A percentile compares a stretch with the other conserved stretches of the same genome.
These are phyloP conservation scores for Rhodinocichla rosea DNA, from an alignment of 2,113 vertebrate species.

Conservation along the genomic window DNA sequence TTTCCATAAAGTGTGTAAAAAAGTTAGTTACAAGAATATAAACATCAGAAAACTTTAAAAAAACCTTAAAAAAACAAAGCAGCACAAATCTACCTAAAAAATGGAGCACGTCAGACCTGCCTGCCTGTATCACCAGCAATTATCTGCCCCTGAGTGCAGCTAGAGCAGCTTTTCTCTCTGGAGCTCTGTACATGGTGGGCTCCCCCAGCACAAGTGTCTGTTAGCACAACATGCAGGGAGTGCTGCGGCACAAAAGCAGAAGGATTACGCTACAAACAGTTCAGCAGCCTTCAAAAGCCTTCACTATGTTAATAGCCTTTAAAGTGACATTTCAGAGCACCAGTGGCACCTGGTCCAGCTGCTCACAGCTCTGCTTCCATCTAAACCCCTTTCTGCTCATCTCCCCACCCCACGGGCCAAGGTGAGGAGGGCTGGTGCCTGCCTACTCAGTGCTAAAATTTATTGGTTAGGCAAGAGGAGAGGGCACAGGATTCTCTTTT, in stretches of 20 bases:
- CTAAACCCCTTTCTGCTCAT: background rate
- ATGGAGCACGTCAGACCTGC: background rate
- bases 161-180: background rate
- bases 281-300: slow-evolving; percentile 34
- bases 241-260: background rate
- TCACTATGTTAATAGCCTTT: slow-evolving; percentile 37
- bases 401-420: background rate
- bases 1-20: too few relatives aligned
- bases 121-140: background rate
- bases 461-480: slow-evolving; percentile 54
- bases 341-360: slow-evolving; percentile 47
- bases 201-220: background rate
- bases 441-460: slow-evolving; percentile 63
- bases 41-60: too few relatives aligned
- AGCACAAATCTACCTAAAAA: background rate
- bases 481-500: slow-evolving; percentile 60
- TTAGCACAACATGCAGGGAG: background rate
- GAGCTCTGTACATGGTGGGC: background rate
- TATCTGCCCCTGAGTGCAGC: background rate
- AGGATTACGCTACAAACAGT: slow-evolving; percentile 49
- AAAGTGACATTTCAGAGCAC: slow-evolving; percentile 37
- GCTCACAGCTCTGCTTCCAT: background rate
- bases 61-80: too few relatives aligned
- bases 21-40: too few relatives aligned
- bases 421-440: slow-evolving; percentile 34